Evolutionary conservation across 2,113 vertebrate species (phyloP).

Genomic region (Heliornis fulica): DNA sequence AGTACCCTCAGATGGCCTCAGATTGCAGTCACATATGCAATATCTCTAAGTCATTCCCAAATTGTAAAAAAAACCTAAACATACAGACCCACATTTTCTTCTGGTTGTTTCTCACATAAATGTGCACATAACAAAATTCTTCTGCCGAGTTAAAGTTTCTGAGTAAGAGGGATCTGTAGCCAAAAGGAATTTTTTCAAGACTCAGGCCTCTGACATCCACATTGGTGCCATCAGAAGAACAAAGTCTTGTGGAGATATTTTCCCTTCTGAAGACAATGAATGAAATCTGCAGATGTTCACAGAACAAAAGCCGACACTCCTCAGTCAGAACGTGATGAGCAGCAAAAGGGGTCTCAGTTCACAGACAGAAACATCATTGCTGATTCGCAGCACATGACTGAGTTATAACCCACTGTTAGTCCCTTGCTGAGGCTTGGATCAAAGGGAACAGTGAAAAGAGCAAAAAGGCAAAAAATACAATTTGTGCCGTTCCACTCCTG

Average conservation of each 20-base stretch:
- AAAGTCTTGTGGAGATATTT: neutral
- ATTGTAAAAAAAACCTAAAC: neutral
- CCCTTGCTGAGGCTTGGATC: neutral
- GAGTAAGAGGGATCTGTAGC: neutral
- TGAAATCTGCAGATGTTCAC: neutral
- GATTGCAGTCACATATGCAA: neutral
- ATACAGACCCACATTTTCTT: neutral
- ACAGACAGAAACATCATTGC: neutral
- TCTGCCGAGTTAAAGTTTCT: neutral
- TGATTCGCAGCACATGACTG: neutral
- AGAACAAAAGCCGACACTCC: fast-evolving
- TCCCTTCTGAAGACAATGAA: neutral
- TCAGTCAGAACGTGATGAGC: neutral
- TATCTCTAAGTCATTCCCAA: neutral
- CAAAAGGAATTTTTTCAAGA: neutral
- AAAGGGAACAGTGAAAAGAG: neutral
- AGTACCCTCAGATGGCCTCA: neutral
- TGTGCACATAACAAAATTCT: neutral
- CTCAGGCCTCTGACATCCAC: neutral
- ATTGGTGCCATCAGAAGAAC: neutral
- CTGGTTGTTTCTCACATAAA: neutral
- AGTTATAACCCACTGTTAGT: neutral
- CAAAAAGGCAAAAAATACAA: neutral
- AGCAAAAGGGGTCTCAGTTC: neutral
- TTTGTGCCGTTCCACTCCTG: neutral